Percentiles rank a stretch among this genome's conserved stretches.
Evolutionary conservation across 2,888 invertebrate species (phyloP).

Genomic region (Periphyllus acericola): DNA sequence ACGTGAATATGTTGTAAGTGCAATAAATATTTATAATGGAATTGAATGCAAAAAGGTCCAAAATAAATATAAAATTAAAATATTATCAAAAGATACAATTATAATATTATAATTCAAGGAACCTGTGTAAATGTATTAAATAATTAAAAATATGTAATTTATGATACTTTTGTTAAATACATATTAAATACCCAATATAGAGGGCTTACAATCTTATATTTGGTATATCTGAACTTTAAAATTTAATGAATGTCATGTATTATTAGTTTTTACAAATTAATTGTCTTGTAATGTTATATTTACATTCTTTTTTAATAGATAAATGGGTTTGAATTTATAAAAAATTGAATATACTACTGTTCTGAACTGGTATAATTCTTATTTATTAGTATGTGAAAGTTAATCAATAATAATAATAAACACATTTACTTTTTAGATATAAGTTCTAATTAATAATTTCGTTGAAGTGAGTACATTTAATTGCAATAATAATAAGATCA

Average conservation of each 20-base stretch:
- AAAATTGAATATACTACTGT: slow-evolving; percentile 2
- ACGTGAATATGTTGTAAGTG: not conserved
- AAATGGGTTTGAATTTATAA: not conserved
- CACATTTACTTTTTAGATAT: slow-evolving; percentile 11
- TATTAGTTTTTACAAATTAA: slow-evolving; percentile 11
- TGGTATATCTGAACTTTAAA: not conserved
- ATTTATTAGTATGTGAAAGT: slow-evolving; percentile 33
- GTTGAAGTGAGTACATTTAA: slow-evolving; percentile 34
- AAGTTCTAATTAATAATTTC: slow-evolving; percentile 25
- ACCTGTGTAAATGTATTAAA: not conserved
- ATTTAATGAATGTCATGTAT: not conserved
- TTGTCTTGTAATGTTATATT: not conserved
- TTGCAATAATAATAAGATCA: slow-evolving; percentile 39
- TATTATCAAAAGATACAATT: not conserved
- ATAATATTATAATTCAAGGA: slow-evolving; percentile 27
- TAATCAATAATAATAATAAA: slow-evolving; percentile 35
- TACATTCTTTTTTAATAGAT: not conserved
- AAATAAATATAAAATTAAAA: slow-evolving; percentile 4
- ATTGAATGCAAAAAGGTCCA: not conserved
- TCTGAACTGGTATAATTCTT: not conserved
- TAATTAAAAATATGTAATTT: slow-evolving; percentile 24
- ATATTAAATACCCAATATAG: not conserved
- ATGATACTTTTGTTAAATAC: not conserved
- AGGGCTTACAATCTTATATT: slow-evolving; percentile 11
- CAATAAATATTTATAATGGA: slow-evolving; percentile 7